Conservation (phyloP, 2,797 vertebrate genomes). For the Cuculus canorus region DNA sequence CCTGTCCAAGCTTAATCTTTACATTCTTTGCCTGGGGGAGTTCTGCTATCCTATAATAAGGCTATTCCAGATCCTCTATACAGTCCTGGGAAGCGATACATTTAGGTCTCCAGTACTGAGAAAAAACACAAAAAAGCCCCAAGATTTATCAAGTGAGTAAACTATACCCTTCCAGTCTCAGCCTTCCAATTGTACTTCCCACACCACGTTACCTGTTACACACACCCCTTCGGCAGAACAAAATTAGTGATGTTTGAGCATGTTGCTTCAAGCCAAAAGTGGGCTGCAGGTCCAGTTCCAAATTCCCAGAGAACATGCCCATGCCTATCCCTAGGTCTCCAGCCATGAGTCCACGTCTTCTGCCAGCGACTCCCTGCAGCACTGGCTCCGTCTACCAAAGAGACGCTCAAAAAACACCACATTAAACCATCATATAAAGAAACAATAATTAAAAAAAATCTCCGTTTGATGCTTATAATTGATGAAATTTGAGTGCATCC, state of each 20-base stretch:
- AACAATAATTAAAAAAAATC: neutral
- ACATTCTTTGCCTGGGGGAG: neutral
- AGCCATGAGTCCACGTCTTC: neutral
- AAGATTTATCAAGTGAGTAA: neutral
- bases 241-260: neutral
- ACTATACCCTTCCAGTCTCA: neutral
- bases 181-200: neutral
- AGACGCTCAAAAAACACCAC: neutral
- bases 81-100: neutral
- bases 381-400: accelerated
- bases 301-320: neutral
- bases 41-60: neutral
- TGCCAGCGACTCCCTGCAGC: neutral
- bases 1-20: neutral
- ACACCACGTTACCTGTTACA: neutral
- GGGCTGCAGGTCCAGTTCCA: neutral
- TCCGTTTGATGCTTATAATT: neutral
- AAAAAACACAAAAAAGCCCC: neutral
- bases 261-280: neutral
- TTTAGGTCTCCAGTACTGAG: neutral
- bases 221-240: neutral
- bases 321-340: neutral
- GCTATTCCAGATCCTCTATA: neutral
- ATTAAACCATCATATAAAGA: neutral
- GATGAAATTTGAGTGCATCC: neutral